These are phyloP conservation scores for Dromaius novaehollandiae DNA, from an alignment of 2,113 vertebrate species.

Conservation along the genomic window DNA sequence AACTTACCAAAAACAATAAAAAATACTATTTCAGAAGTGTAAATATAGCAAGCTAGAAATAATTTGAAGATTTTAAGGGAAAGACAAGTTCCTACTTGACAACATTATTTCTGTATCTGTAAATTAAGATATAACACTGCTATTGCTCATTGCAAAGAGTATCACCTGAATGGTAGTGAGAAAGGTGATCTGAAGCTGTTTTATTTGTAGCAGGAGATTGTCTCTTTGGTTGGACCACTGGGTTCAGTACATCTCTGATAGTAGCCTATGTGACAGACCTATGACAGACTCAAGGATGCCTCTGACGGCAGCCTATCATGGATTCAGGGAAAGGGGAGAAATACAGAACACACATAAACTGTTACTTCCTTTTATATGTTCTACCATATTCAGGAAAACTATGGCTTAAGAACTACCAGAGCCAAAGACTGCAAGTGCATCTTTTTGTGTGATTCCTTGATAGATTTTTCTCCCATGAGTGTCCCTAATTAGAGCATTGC, in stretches of 20 bases:
- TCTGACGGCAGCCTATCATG: not conserved
- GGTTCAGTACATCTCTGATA: not conserved
- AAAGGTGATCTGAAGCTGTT: not conserved
- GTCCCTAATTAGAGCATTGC: not conserved
- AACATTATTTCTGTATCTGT: not conserved
- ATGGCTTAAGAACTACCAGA: not conserved
- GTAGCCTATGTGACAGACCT: not conserved
- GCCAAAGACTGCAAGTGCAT: not conserved
- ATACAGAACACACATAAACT: too few relatives aligned
- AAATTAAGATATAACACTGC: not conserved
- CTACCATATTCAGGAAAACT: not conserved
- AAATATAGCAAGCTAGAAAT: not conserved
- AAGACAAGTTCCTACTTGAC: not conserved
- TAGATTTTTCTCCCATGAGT: not conserved
- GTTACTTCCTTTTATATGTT: not conserved
- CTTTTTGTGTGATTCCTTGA: not conserved
- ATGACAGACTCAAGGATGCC: too few relatives aligned
- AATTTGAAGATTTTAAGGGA: not conserved
- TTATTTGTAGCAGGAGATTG: not conserved
- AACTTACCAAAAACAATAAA: not conserved
- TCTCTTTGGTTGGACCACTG: not conserved
- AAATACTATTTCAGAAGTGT: not conserved
- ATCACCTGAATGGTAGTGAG: not conserved
- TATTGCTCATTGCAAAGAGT: not conserved
- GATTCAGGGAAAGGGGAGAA: not conserved